Base-by-base conservation (phyloP, 2,888 invertebrate species). In the Hyalella azteca region DNA sequence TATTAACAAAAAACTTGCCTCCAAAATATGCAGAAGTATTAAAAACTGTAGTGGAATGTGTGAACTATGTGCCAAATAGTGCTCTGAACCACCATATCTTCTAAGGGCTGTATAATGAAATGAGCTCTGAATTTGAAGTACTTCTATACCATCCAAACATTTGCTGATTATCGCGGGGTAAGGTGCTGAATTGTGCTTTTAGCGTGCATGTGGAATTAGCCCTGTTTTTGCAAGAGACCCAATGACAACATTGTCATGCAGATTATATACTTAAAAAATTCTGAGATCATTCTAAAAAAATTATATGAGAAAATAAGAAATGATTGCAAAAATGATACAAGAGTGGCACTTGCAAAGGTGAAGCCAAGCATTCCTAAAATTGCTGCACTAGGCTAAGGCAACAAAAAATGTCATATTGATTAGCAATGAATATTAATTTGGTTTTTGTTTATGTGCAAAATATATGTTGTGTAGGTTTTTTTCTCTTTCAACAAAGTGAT, bases 211-310 rank as follows among this genome's bases (percentile, higher is more conserved):
- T 81, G 48, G 79, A 79, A 79, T 79, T 79, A 79, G 66, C 66
- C 49, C 39, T 77, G 77, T 78, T 81, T 81, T 45, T 81, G 79
- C 79, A n/a, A 79, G 77, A 79, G 79, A 40, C 77, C 77, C 77
- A n/a, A n/a, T n/a, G n/a, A n/a, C n/a, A 79, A 39, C 77, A 79
- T 79, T 50, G 77, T 66, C 78, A 77, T 66, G 54, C 45, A 81
- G 77, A 50, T 73, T 78, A n/a, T n/a, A n/a, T 75, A 15, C 84
- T 85, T 84, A 85, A 39, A 81, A 79, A 77, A 79, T 77, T 79
- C 77, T 50, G 32, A 81, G 54, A 79, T 79, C 79, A 81, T 81
- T 48, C 79, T 81, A 82, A 77, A 49, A 81, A 50, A 76, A 45
- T 78, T 78, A 41, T 59, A 59, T 80, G 79, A 29, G 41, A 79